These are phyloP conservation scores for Ariopsis seemanni DNA, from an alignment of 2,113 vertebrate genomes.

Conservation along the genomic window DNA sequence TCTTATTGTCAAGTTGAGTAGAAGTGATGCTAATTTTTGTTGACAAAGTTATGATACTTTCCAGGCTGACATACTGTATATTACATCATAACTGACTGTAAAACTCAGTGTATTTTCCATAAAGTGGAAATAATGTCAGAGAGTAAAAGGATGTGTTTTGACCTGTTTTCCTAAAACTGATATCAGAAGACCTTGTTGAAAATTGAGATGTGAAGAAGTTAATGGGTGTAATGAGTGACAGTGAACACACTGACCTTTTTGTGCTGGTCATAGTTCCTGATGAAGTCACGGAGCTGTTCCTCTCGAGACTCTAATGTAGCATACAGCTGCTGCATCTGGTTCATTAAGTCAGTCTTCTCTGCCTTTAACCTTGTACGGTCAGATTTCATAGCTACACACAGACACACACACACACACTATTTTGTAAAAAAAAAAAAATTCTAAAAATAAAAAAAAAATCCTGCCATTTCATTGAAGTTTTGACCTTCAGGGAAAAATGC, in stretches of 20 bases:
- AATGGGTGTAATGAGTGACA: background rate
- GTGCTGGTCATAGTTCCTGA: conserved; percentile 87
- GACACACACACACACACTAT: conserved; percentile 14
- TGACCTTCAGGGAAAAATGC: background rate
- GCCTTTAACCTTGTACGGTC: conserved; percentile 85
- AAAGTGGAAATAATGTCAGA: background rate
- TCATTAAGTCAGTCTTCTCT: conserved; percentile 84
- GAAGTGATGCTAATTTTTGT: background rate
- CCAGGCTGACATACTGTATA: background rate
- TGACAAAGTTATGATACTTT: background rate
- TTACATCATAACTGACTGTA: background rate
- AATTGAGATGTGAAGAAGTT: background rate
- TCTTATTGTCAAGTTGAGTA: background rate
- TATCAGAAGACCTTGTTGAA: background rate
- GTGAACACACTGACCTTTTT: conserved; percentile 72
- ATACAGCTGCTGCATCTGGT: conserved; percentile 89
- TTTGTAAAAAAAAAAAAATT: background rate
- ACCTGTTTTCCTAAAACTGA: background rate
- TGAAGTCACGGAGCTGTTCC: conserved; percentile 86
- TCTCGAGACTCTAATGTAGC: conserved; percentile 85
- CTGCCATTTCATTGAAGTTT: background rate
- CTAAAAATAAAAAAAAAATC: background rate
- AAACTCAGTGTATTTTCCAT: background rate
- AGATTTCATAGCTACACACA: conserved; percentile 81
- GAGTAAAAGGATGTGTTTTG: background rate